Evolutionary conservation across 2,888 invertebrate genomes (phyloP).

Genomic region (Aproaerema taeniolella): DNA sequence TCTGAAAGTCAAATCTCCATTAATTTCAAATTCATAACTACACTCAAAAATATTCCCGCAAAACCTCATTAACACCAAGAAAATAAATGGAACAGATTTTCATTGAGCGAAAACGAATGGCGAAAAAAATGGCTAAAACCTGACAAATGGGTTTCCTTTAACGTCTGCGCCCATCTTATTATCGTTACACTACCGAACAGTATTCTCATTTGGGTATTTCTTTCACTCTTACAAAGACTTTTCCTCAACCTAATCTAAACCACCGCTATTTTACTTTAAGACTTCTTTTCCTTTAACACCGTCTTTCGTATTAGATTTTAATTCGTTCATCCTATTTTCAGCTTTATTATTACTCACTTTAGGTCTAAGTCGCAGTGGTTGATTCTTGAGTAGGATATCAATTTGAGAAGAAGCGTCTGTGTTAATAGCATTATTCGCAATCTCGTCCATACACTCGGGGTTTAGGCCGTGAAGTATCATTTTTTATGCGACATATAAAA

Average conservation of each 20-base stretch:
- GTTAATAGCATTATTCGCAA: slow-evolving; percentile 78
- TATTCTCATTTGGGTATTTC: slow-evolving; percentile 67
- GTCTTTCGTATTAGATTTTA: slow-evolving; percentile 32
- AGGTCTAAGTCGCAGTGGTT: slow-evolving; percentile 37
- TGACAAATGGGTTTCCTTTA: slow-evolving; percentile 78
- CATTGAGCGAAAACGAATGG: slow-evolving; percentile 65
- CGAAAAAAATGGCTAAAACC: slow-evolving; percentile 72
- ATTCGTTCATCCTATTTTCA: slow-evolving; percentile 24
- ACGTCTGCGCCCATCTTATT: slow-evolving; percentile 78
- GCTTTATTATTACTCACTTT: slow-evolving; percentile 26
- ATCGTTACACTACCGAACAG: slow-evolving; percentile 76
- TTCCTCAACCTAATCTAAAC: slow-evolving; percentile 29
- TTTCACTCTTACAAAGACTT: slow-evolving; percentile 40
- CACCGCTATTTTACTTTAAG: slow-evolving; percentile 26
- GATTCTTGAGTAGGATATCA: slow-evolving; percentile 58
- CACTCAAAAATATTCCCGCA: slow-evolving; percentile 30
- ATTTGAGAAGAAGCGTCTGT: slow-evolving; percentile 77
- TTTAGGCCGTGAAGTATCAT: slow-evolving; percentile 69
- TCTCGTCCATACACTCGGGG: slow-evolving; percentile 77
- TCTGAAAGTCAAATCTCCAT: not conserved
- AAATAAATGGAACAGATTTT: slow-evolving; percentile 76
- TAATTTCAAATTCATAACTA: slow-evolving; percentile 14
- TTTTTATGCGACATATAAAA: slow-evolving; percentile 77
- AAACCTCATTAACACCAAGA: slow-evolving; percentile 58
- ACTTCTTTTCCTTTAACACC: slow-evolving; percentile 30